Evolutionary conservation across 2,888 invertebrate species (phyloP).

Genomic region (Drosophila gaucha): DNA sequence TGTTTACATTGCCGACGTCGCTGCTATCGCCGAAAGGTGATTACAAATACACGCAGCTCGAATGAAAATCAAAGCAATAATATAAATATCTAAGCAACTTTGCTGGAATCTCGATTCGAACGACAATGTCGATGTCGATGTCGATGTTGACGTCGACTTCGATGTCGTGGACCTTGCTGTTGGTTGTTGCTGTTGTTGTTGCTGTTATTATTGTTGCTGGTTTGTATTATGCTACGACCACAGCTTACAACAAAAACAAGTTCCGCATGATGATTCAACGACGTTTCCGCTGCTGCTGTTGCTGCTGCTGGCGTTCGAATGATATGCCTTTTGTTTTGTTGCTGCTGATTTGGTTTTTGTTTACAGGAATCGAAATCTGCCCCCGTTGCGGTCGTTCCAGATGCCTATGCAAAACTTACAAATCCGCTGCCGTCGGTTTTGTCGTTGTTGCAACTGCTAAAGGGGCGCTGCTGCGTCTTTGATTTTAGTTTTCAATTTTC

Average conservation of each 20-base stretch:
- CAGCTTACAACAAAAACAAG: conserved; percentile 63
- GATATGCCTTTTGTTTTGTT: conserved; percentile 38
- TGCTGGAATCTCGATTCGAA: conserved; percentile 20
- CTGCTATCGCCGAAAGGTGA: conserved; percentile 34
- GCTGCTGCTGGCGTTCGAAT: conserved; percentile 29
- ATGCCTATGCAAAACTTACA: conserved; percentile 34
- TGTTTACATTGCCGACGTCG: conserved; percentile 60
- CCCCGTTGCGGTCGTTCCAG: conserved; percentile 7
- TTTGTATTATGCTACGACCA: conserved; percentile 38
- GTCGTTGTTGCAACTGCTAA: conserved; percentile 42
- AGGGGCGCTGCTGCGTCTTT: conserved; percentile 23
- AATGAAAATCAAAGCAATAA: conserved; percentile 24
- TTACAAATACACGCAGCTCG: conserved; percentile 35
- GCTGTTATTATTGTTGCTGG: conserved; percentile 12
- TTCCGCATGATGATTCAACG: conserved; percentile 76
- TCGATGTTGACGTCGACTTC: neutral
- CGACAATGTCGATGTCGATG: neutral
- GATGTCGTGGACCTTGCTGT: conserved; percentile 17
- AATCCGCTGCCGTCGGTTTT: conserved; percentile 6
- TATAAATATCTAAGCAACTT: conserved; percentile 19
- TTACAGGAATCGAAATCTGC: conserved; percentile 45
- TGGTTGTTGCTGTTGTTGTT: conserved; percentile 13
- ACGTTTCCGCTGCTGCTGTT: conserved; percentile 54
- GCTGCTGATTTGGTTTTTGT: conserved; percentile 51
- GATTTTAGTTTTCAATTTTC: conserved; percentile 29